phyloP scores from a whole-genome alignment of 2,797 vertebrate species.

The Myoxocephalus aenaeus region DNA sequence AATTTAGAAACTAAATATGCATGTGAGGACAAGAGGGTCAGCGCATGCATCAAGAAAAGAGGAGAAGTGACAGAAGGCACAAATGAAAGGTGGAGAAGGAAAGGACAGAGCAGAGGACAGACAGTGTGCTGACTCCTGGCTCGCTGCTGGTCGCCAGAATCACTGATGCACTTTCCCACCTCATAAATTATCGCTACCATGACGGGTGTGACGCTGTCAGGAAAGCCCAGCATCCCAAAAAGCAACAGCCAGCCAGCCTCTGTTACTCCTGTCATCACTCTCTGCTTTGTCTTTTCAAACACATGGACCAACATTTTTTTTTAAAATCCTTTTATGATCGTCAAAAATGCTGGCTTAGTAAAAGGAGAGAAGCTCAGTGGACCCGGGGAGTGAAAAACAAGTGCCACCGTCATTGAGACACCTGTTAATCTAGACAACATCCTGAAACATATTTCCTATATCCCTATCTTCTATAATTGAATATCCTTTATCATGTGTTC shows the following conservation, averaged over 20 bases:
- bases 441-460: not conserved
- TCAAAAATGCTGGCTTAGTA: not conserved
- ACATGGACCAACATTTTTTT: not conserved
- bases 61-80: not conserved
- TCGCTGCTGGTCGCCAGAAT: slow-evolving; percentile 63
- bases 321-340: not conserved
- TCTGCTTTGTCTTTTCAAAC: slow-evolving; percentile 26
- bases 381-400: slow-evolving; percentile 8
- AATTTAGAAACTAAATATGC: not conserved
- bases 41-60: not conserved
- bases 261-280: slow-evolving; percentile 13
- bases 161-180: slow-evolving; percentile 70
- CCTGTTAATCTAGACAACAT: not conserved
- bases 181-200: slow-evolving; percentile 78
- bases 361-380: not conserved
- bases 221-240: slow-evolving; percentile 59
- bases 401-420: not conserved
- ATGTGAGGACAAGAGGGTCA: not conserved
- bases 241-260: slow-evolving; percentile 36
- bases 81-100: slow-evolving; percentile 8
- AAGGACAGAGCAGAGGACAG: slow-evolving; percentile 36
- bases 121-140: slow-evolving; percentile 38
- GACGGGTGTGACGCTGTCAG: slow-evolving; percentile 70
- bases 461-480: not conserved
- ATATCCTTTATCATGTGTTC: not conserved